A percentile compares a stretch with the other conserved stretches of the same genome.
phyloP scores from a whole-genome alignment of 35 echinoderm and acorn worm genomes.

The Patiria miniata region DNA sequence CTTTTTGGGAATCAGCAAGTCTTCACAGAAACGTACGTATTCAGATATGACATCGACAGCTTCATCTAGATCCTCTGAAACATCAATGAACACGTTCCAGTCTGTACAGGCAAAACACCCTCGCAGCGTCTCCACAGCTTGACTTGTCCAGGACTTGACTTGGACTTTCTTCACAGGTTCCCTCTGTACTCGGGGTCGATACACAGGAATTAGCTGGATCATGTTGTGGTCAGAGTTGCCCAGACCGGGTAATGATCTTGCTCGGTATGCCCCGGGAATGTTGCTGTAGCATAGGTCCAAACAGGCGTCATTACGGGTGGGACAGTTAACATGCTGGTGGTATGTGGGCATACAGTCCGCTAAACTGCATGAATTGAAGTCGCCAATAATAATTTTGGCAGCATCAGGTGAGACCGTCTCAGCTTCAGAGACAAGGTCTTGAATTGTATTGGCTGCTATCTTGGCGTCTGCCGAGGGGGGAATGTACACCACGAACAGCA shows the following conservation, averaged over 20 bases:
- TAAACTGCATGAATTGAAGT: conserved; percentile 40
- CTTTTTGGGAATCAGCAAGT: not conserved
- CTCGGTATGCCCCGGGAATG: conserved; percentile 1
- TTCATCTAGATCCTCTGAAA: not conserved
- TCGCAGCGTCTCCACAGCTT: not conserved
- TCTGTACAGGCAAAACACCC: not conserved
- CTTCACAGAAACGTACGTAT: not conserved
- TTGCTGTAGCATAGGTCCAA: conserved; percentile 37
- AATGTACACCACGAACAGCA: conserved; percentile 36
- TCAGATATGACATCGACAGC: not conserved
- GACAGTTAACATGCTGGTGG: conserved; percentile 23
- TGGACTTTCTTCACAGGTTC: not conserved
- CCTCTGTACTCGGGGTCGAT: not conserved
- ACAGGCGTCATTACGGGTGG: conserved; percentile 14
- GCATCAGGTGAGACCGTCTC: conserved; percentile 18
- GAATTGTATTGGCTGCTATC: not conserved
- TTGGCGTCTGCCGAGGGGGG: conserved; percentile 21
- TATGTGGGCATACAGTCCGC: not conserved
- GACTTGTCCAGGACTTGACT: not conserved
- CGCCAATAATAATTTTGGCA: conserved; percentile 8
- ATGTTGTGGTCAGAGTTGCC: not conserved
- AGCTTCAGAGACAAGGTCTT: not conserved
- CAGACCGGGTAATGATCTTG: not conserved
- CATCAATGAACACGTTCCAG: not conserved
- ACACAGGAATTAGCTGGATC: not conserved